Evolutionary conservation across 1,140 invertebrate species (phyloP).

Genomic region (Cherax quadricarinatus): DNA sequence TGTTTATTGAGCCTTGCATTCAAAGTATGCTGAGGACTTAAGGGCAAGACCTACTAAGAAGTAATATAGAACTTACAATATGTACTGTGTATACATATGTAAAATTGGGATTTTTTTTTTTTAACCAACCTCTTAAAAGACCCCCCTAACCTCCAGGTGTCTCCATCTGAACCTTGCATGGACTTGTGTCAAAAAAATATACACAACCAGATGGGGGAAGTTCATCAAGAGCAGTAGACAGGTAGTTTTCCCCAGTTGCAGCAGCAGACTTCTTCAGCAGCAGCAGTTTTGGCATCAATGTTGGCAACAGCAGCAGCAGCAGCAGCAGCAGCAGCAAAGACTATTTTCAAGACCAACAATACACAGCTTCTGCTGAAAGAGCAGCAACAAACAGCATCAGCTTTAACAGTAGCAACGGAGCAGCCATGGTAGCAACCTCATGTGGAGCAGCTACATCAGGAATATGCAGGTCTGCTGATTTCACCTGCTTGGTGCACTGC

Average conservation of each 20-base stretch:
- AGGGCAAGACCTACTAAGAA: too few relatives aligned
- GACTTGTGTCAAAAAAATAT: neutral
- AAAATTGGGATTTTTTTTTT: too few relatives aligned
- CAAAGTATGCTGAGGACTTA: too few relatives aligned
- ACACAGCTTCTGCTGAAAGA: neutral
- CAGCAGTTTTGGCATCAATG: neutral
- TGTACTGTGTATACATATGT: too few relatives aligned
- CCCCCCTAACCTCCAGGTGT: neutral
- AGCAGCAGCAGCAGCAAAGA: neutral
- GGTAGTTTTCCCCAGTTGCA: neutral
- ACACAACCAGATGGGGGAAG: neutral
- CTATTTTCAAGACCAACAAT: conserved; percentile 8
- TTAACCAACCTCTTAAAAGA: too few relatives aligned
- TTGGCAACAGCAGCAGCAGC: conserved; percentile 15
- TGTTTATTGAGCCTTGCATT: too few relatives aligned
- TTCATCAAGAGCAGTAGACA: neutral
- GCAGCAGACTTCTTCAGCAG: neutral
- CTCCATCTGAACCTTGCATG: neutral
- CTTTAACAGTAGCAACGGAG: neutral
- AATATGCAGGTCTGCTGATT: neutral
- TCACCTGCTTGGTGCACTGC: neutral
- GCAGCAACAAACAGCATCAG: neutral
- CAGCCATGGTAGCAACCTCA: neutral
- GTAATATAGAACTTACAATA: too few relatives aligned
- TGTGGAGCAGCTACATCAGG: neutral